These are phyloP conservation scores for Amblyraja radiata DNA, from an alignment of 2,797 vertebrate genomes.

Conservation along the genomic window DNA sequence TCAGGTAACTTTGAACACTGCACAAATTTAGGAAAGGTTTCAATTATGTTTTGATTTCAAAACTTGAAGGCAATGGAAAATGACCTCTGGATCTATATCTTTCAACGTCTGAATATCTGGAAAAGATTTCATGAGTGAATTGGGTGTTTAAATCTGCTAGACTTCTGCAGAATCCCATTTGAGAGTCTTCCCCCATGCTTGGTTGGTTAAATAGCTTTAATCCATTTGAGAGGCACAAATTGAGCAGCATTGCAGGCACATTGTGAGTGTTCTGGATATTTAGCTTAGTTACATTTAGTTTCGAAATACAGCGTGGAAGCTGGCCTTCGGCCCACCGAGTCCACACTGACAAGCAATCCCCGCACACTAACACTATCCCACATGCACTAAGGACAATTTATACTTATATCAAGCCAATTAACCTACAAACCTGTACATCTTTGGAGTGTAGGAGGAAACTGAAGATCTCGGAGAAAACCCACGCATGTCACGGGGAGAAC, in stretches of 20 bases:
- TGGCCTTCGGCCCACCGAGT: no score
- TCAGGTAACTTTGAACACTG: neutral
- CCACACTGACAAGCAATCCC: no score
- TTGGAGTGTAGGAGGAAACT: no score
- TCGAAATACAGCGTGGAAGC: no score
- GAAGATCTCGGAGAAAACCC: no score
- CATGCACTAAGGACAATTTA: no score
- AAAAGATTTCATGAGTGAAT: neutral
- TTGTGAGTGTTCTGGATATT: neutral
- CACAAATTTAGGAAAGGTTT: neutral
- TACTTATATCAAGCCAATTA: no score
- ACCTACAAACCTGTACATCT: no score
- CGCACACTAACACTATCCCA: no score
- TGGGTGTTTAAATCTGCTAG: constrained; percentile 10
- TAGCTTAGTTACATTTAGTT: no score
- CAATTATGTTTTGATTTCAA: neutral
- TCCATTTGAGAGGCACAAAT: neutral
- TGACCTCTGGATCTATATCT: neutral
- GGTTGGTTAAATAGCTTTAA: neutral
- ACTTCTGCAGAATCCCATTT: neutral
- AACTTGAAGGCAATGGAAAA: neutral
- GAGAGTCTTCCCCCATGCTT: neutral
- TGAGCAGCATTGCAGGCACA: neutral
- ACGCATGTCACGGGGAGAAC: no score
- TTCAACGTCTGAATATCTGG: neutral